Base-by-base conservation (phyloP, 2,888 invertebrate species). In the Spisula subtruncata region DNA sequence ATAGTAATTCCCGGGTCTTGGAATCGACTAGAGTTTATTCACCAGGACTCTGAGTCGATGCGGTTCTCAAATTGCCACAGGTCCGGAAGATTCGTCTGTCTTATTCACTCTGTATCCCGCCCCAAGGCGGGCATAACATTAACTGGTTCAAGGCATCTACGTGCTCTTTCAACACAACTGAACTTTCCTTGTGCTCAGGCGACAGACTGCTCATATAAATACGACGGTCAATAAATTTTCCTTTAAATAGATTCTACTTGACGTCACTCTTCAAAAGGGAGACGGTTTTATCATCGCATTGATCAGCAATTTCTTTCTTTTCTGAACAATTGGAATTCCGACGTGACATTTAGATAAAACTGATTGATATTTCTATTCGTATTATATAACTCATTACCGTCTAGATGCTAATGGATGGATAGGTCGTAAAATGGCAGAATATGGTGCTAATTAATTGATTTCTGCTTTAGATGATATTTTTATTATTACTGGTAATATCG, bases 321-420 rank as follows among this genome's bases (percentile, higher is more conserved):
- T 10, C n/a, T 0, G 12, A 25, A 25, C 25, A 66, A 66, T 25
- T 25, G n/a, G 25, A 66, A 66, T 66, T 66, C 60, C 60, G 25
- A n/a, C 10, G n/a, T 66, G 60, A 66, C 60, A 66, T 66, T 66
- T 66, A 66, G 60, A 66, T 66, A 66, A n/a, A 66, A 66, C 25
- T 66, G 60, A 66, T 66, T 66, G 60, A 66, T 66, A 66, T n/a
- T 66, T 66, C 25, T 25, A 66, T 66, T 66, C 25, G 6, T n/a
- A n/a, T 66, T 66, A 66, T 66, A 66, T 25, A 66, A 66, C 60
- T 25, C 51, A 25, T 66, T 10, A 25, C n/a, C 8, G 5, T 25
- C n/a, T 25, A 66, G 60, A 66, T 10, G 60, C 25, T 66, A 66
- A 10, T 12, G 25, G 60, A 66, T 66, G 1, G 25, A 66, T 66